A percentile compares a stretch with the other conserved stretches of the same genome.
Evolutionary conservation across 2,888 invertebrate genomes (phyloP).

Genomic region (Ptilodon capucinus): DNA sequence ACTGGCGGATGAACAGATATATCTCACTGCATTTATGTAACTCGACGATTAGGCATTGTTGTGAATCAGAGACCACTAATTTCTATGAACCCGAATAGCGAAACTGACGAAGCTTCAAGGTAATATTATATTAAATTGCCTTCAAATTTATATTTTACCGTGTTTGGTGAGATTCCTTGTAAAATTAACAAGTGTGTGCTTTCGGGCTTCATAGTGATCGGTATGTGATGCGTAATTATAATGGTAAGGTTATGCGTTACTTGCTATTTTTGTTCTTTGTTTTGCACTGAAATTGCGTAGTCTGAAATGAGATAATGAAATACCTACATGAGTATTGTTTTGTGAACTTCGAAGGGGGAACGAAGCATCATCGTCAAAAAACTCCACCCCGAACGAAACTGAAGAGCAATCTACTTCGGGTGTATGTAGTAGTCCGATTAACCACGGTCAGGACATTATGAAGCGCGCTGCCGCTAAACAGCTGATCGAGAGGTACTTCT

Average conservation of each 20-base stretch:
- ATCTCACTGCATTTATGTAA: conserved; percentile 54
- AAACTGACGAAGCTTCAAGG: conserved; percentile 83
- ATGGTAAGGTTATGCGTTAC: conserved; percentile 71
- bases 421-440: conserved; percentile 59
- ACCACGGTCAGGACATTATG: conserved; percentile 84
- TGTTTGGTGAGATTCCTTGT: background rate
- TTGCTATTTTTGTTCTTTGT: conserved; percentile 75
- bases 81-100: conserved; percentile 82
- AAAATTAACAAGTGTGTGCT: background rate
- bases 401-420: conserved; percentile 55
- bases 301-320: conserved; percentile 13
- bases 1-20: conserved; percentile 47
- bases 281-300: conserved; percentile 42
- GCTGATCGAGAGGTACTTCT: conserved; percentile 95
- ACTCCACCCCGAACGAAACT: conserved; percentile 60
- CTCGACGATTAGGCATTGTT: conserved; percentile 52
- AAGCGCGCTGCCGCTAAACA: conserved; percentile 91
- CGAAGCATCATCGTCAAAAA: conserved; percentile 80
- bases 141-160: background rate
- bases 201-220: background rate
- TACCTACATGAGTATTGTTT: conserved; percentile 26
- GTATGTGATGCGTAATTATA: conserved; percentile 45
- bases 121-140: conserved; percentile 46
- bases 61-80: conserved; percentile 56
- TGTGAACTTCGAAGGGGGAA: conserved; percentile 61